These are phyloP conservation scores for Miltochrista miniata DNA, from an alignment of 2,888 invertebrate genomes.

Conservation along the genomic window DNA sequence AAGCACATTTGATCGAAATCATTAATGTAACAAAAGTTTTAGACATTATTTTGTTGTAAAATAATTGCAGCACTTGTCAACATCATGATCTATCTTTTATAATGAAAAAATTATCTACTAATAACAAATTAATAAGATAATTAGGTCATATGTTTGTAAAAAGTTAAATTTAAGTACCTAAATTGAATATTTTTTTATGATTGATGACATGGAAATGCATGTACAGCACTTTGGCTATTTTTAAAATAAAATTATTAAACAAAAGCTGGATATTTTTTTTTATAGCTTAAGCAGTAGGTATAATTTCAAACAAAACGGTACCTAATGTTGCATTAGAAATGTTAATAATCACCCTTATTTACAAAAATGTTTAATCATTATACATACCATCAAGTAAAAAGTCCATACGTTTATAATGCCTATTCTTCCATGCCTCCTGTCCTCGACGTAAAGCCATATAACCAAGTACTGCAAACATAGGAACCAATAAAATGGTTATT, in stretches of 20 bases:
- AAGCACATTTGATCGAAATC: not conserved
- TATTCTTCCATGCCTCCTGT: constrained; percentile 93
- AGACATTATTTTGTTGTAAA: not conserved
- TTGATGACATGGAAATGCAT: no score
- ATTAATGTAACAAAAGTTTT: not conserved
- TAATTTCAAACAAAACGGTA: no score
- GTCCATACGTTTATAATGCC: constrained; percentile 94
- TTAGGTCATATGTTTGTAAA: no score
- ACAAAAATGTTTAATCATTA: constrained; percentile 84
- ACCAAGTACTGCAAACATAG: constrained; percentile 87
- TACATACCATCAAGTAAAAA: constrained; percentile 95
- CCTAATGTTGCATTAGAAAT: no score
- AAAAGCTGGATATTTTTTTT: no score
- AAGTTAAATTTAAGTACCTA: no score
- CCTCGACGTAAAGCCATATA: constrained; percentile 87
- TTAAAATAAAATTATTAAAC: no score
- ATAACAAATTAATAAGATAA: no score
- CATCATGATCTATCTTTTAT: not conserved
- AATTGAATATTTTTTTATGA: no score
- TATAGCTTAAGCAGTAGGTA: no score
- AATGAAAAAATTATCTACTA: not conserved
- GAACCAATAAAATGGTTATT: constrained; percentile 88
- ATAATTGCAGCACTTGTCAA: not conserved
- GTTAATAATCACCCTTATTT: not conserved
- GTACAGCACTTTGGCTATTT: no score